Percentiles rank a stretch among this genome's conserved stretches.
Conservation (phyloP, 2,888 invertebrate genomes). For the Caenorhabditis macrosperma region DNA sequence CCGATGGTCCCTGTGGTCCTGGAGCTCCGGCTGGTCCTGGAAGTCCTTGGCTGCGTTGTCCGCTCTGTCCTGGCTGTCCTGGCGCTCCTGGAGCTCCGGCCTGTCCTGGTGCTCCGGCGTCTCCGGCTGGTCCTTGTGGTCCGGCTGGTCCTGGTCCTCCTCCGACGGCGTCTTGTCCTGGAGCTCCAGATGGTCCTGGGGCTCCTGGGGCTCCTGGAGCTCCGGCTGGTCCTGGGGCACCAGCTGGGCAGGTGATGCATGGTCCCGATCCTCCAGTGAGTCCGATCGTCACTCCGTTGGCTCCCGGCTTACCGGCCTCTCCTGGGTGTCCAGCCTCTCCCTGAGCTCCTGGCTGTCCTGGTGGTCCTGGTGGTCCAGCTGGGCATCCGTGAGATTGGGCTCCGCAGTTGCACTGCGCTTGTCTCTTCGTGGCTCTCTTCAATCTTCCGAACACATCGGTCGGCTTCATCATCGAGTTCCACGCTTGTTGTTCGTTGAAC, state of each 20-base stretch:
- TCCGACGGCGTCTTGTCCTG: constrained; percentile 58
- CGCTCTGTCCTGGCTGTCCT: constrained; percentile 45
- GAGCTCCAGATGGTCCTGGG: constrained; percentile 59
- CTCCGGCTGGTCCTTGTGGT: constrained; percentile 65
- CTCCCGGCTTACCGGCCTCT: constrained; percentile 60
- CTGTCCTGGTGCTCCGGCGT: constrained; percentile 61
- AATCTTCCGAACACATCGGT: constrained; percentile 53
- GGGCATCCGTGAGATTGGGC: constrained; percentile 54
- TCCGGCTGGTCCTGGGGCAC: constrained; percentile 61
- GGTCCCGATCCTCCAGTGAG: constrained; percentile 54
- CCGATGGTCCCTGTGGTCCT: constrained; percentile 61
- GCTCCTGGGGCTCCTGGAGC: constrained; percentile 64
- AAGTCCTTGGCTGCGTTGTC: constrained; percentile 42
- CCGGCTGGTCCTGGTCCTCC: constrained; percentile 61
- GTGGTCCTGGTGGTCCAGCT: constrained; percentile 67
- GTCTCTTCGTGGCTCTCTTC: constrained; percentile 59
- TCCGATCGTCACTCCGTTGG: constrained; percentile 63
- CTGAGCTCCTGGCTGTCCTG: constrained; percentile 53
- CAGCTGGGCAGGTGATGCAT: constrained; percentile 56
- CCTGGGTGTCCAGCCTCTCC: constrained; percentile 66
- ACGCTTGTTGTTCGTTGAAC: constrained; percentile 59
- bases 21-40: constrained; percentile 62
- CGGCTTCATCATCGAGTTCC: constrained; percentile 58
- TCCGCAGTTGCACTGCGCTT: constrained; percentile 57
- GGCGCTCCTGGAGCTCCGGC: constrained; percentile 59